Conservation (phyloP, 2,797 vertebrate genomes). For the Myotis pilosus region DNA sequence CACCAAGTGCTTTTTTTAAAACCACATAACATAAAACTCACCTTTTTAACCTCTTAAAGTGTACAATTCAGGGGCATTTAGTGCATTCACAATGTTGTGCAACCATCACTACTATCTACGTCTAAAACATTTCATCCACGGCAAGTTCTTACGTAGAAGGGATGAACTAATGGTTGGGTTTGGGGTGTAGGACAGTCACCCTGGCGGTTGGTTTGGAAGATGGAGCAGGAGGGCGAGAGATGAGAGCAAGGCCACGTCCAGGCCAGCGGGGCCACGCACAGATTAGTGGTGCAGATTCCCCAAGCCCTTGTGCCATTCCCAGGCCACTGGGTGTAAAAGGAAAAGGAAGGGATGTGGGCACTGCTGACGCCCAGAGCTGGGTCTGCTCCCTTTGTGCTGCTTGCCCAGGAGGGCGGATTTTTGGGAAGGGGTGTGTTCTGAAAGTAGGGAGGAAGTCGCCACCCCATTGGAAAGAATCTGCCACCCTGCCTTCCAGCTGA, state of each 20-base stretch:
- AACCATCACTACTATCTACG: not conserved
- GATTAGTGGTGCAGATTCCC: not conserved
- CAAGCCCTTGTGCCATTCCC: slow-evolving; percentile 41
- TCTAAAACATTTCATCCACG: not conserved
- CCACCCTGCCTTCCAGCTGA: slow-evolving; percentile 74
- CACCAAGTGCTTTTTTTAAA: not conserved
- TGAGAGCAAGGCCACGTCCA: not conserved
- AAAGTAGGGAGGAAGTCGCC: slow-evolving; percentile 73
- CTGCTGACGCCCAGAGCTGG: slow-evolving; percentile 7
- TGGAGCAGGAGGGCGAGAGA: not conserved
- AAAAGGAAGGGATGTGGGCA: slow-evolving; percentile 75
- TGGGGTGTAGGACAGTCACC: not conserved
- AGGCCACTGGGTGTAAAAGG: slow-evolving; percentile 70
- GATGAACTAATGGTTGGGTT: not conserved
- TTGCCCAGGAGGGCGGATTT: slow-evolving; percentile 54
- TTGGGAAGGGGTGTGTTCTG: slow-evolving; percentile 74
- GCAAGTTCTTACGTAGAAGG: not conserved
- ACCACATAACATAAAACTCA: not conserved
- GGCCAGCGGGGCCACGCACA: not conserved
- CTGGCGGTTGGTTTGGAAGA: not conserved
- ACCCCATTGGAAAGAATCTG: slow-evolving; percentile 76
- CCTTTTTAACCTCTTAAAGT: not conserved
- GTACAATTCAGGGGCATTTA: not conserved
- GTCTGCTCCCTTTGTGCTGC: slow-evolving; percentile 54
- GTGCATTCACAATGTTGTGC: not conserved